These are phyloP conservation scores for Ameiurus melas DNA, from an alignment of 2,113 vertebrate species.

Conservation along the genomic window DNA sequence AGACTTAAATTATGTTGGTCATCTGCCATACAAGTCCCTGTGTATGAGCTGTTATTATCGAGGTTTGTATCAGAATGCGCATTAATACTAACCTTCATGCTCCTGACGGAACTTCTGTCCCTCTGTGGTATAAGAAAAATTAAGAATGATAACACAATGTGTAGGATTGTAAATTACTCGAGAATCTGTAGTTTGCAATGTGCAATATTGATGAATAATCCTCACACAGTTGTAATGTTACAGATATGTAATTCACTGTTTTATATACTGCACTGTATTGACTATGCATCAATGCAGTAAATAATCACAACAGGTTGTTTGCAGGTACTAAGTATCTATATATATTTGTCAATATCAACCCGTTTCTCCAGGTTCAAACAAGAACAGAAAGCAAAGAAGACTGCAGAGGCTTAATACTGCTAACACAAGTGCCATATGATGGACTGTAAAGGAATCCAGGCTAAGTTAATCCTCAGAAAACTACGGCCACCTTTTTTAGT, in stretches of 20 bases:
- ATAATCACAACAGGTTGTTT: neutral
- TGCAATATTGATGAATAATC: neutral
- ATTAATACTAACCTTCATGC: neutral
- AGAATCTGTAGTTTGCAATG: neutral
- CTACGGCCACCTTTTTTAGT: neutral
- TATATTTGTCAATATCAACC: neutral
- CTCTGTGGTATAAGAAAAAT: neutral
- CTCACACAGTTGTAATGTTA: neutral
- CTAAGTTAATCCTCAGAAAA: neutral
- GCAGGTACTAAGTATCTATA: neutral
- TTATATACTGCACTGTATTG: neutral
- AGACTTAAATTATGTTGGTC: neutral
- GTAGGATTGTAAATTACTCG: neutral
- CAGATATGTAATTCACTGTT: neutral
- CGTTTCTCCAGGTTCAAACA: constrained; percentile 75
- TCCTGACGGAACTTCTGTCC: neutral
- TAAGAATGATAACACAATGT: neutral
- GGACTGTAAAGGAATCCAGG: constrained; percentile 59
- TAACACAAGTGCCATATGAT: constrained; percentile 21
- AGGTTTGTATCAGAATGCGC: neutral
- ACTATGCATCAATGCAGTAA: neutral
- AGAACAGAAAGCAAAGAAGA: constrained; percentile 77
- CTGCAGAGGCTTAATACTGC: constrained; percentile 61
- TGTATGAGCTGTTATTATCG: neutral
- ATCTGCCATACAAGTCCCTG: neutral